These are phyloP conservation scores for Aulostomus chinensis DNA, from an alignment of 2,797 vertebrate species.

Conservation along the genomic window DNA sequence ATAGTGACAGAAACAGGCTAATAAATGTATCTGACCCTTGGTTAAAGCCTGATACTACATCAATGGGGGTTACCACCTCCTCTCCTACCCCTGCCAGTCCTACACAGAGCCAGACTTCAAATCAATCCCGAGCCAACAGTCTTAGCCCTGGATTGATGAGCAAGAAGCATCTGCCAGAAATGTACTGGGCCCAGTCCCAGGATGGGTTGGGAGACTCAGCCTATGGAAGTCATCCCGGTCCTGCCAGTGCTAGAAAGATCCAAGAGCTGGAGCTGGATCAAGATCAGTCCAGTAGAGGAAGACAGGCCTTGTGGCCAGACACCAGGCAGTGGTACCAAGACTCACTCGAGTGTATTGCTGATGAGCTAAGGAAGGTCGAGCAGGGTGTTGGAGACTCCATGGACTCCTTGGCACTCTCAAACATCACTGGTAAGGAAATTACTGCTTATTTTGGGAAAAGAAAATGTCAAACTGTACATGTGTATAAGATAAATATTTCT, in stretches of 20 bases:
- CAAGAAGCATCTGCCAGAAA: conserved; percentile 91
- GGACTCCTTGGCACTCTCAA: conserved; percentile 95
- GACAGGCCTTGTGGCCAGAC: conserved; percentile 81
- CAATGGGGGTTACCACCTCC: conserved; percentile 52
- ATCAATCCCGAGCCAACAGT: conserved; percentile 62
- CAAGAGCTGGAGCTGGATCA: conserved; percentile 92
- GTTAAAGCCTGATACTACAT: conserved; percentile 64
- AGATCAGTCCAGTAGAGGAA: conserved; percentile 66
- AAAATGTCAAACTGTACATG: background rate
- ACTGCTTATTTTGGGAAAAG: background rate
- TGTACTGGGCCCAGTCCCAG: conserved; percentile 98
- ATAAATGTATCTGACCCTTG: conserved; percentile 67
- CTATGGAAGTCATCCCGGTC: conserved; percentile 95
- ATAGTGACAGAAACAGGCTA: conserved; percentile 52
- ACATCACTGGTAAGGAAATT: conserved; percentile 89
- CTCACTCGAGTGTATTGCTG: conserved; percentile 90
- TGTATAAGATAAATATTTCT: background rate
- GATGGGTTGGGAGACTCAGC: conserved; percentile 96
- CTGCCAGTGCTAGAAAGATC: conserved; percentile 93
- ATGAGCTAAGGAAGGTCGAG: conserved; percentile 87
- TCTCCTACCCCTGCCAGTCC: conserved; percentile 67
- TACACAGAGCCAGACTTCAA: conserved; percentile 68
- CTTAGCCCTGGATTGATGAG: conserved; percentile 82
- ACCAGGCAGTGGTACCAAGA: conserved; percentile 89
- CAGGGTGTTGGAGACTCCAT: conserved; percentile 90